Percentiles rank a stretch among this genome's conserved stretches.
Evolutionary conservation across 2,888 invertebrate species (phyloP).

Genomic region (Leucophora obtusa): DNA sequence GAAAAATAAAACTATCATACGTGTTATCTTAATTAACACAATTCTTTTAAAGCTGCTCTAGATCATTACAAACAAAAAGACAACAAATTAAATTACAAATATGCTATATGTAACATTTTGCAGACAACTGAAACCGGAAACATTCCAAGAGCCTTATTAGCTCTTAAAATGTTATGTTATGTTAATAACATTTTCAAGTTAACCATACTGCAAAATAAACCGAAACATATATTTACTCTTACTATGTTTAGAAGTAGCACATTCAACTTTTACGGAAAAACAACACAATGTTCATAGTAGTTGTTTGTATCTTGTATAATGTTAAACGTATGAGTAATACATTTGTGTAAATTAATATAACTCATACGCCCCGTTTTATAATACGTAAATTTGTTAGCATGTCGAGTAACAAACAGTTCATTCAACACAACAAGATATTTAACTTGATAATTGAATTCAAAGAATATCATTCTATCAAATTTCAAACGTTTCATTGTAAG

Average conservation of each 20-base stretch:
- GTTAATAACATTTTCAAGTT: neutral
- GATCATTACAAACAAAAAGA: conserved; percentile 2
- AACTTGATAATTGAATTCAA: too few species aligned
- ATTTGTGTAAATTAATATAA: neutral
- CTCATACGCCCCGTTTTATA: neutral
- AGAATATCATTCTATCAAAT: too few species aligned
- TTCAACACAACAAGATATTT: too few species aligned
- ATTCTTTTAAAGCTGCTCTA: conserved; percentile 10
- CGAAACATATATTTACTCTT: too few species aligned
- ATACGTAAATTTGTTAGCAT: too few species aligned
- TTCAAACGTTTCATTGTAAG: too few species aligned
- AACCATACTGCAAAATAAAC: neutral
- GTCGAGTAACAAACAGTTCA: too few species aligned
- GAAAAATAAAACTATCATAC: conserved; percentile 50
- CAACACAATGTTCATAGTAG: too few species aligned
- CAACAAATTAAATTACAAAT: neutral
- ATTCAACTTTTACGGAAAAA: too few species aligned
- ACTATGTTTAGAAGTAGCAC: too few species aligned
- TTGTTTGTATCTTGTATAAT: neutral
- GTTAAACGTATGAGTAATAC: neutral
- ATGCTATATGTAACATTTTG: neutral
- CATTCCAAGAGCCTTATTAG: neutral
- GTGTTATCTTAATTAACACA: conserved; percentile 60
- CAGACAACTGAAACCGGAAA: neutral
- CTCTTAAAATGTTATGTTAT: conserved; percentile 31